Base-by-base conservation (phyloP, 2,113 vertebrate species). In the Ariopsis seemanni region DNA sequence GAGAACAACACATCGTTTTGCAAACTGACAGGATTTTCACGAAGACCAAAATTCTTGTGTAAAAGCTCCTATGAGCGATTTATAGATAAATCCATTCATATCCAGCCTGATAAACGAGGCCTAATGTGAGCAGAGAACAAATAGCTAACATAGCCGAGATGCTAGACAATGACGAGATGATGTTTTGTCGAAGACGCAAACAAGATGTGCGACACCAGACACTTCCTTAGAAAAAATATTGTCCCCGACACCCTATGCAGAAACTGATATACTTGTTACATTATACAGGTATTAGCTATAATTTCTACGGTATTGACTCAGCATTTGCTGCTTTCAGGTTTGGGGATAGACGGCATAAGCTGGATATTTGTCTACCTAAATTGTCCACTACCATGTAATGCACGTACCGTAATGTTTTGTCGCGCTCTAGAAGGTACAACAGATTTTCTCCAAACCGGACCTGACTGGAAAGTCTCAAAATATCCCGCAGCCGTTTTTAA, bases 331-430 rank as follows among this genome's bases (percentile, higher is more conserved):
- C 57, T 63, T 50, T 63, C 14, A 27, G 62, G 83, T 72, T 79
- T 63, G 65, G 53, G 22, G 81, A 81, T 71, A 22, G 80, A 86
- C 83, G 85, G 71, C 58, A 86, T 89, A 83, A 86, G 67, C 34
- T 48, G 58, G 60, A 42, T 58, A 81, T 4, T 65, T 18, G 9
- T 25, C 30, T 25, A 14, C 14, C 50, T 74, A 62, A 7, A 34
- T 9, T 81, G 69, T 75, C 18, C 53, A 30, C 69, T 42, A 57
- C 11, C 10, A 20, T 69, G 42, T 42, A 42, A 42, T 42, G 42
- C 42, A 42, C 4, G 42, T 42, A 42, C 42, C 4, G 42, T 42
- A 42, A 42, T 42, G 42, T 42, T 42, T 42, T 22, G n/a, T n/a
- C 6, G 52, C 7, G 25, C 75, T 55, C 0, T 27, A 78, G 52